Evolutionary conservation across 2,888 invertebrate species (phyloP).

Genomic region (Thymelicus sylvestris): DNA sequence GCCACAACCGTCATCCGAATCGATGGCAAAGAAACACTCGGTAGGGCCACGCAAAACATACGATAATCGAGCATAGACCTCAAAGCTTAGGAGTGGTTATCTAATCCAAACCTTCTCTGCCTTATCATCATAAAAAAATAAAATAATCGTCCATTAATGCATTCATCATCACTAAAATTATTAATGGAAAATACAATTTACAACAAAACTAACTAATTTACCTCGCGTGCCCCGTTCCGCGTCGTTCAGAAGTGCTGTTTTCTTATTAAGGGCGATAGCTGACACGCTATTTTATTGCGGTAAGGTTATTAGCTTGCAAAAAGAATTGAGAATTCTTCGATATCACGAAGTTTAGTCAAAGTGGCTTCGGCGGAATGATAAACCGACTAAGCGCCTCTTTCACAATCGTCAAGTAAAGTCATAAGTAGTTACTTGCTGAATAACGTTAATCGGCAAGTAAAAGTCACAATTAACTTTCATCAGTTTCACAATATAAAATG

Average conservation of each 20-base stretch:
- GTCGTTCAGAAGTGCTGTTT: conserved; percentile 34
- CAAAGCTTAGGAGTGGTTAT: too few species aligned
- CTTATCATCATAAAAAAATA: neutral
- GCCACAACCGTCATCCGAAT: too few species aligned
- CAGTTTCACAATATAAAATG: too few species aligned
- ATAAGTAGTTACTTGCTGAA: too few species aligned
- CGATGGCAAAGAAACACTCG: too few species aligned
- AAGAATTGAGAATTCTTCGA: conserved; percentile 3
- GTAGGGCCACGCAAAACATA: too few species aligned
- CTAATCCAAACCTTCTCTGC: too few species aligned
- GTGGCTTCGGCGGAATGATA: neutral
- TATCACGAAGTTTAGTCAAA: conserved; percentile 8
- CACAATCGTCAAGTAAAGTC: too few species aligned
- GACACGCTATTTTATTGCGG: conserved; percentile 25
- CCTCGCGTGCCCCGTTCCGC: conserved; percentile 38
- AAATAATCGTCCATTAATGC: conserved; percentile 1
- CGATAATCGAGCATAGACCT: too few species aligned
- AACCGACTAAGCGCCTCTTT: too few species aligned
- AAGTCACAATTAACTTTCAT: too few species aligned
- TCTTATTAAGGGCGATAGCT: conserved; percentile 32
- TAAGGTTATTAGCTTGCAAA: conserved; percentile 16
- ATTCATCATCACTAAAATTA: conserved; percentile 18
- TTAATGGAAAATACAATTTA: conserved; percentile 24
- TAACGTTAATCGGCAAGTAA: too few species aligned
- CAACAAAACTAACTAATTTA: conserved; percentile 29